A percentile compares a stretch with the other conserved stretches of the same genome.
Conservation (phyloP, 2,888 invertebrate species). For the Acronicta alni region DNA sequence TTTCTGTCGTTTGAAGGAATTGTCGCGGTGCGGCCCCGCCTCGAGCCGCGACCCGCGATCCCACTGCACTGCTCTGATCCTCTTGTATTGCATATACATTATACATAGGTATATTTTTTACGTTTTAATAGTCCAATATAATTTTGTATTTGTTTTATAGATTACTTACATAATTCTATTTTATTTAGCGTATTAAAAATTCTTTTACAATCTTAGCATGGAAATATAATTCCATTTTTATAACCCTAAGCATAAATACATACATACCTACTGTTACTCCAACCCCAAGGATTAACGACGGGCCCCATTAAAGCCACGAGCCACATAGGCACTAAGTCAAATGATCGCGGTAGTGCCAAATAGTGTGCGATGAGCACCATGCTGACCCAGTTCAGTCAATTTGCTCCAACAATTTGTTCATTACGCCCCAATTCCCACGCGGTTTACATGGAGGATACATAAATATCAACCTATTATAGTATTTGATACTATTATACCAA, state of each 20-base stretch:
- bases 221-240: no score
- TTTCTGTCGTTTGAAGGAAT: constrained; percentile 60
- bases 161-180: no score
- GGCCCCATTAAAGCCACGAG: constrained; percentile 22
- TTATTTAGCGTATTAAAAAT: no score
- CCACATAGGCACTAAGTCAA: constrained; percentile 32
- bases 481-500: no score
- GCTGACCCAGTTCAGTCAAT: constrained; percentile 46
- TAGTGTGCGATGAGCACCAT: constrained; percentile 40
- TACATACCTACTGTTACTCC: neutral
- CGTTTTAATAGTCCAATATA: no score
- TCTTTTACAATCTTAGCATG: no score
- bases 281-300: neutral
- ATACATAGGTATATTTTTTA: neutral
- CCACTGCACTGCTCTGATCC: constrained; percentile 5
- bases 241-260: no score
- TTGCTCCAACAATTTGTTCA: constrained; percentile 43
- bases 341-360: constrained; percentile 41
- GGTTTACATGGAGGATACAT: constrained; percentile 6
- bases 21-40: constrained; percentile 32
- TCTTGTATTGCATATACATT: constrained; percentile 1
- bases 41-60: neutral
- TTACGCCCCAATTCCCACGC: constrained; percentile 17
- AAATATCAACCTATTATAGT: neutral
- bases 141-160: no score